Evolutionary conservation across 2,797 vertebrate genomes (phyloP).

Genomic region (Pseudochirops cupreus): DNA sequence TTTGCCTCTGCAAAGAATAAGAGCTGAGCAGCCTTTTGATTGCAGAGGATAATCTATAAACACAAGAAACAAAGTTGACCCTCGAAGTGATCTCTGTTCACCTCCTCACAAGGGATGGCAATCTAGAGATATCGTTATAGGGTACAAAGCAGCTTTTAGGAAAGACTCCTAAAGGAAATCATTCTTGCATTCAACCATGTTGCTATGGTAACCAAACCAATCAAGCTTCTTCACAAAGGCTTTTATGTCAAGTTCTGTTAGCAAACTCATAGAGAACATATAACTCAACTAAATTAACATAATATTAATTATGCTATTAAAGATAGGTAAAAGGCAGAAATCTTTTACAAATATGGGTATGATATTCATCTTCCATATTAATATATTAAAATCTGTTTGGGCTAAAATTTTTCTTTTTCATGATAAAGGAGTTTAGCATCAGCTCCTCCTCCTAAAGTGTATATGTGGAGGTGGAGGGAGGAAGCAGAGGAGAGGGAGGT

Average conservation of each 20-base stretch:
- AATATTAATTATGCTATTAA: slow-evolving; percentile 74
- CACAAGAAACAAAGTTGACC: slow-evolving; percentile 85
- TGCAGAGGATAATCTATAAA: slow-evolving; percentile 84
- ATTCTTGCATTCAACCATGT: slow-evolving; percentile 84
- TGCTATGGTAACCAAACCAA: slow-evolving; percentile 88
- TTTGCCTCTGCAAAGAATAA: slow-evolving; percentile 73
- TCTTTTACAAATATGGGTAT: slow-evolving; percentile 61
- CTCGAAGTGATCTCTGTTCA: slow-evolving; percentile 84
- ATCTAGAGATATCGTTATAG: slow-evolving; percentile 83
- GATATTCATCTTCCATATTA: slow-evolving; percentile 24
- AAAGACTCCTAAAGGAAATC: slow-evolving; percentile 87
- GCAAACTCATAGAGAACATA: slow-evolving; percentile 84
- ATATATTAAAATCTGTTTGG: slow-evolving; percentile 58
- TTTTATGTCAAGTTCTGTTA: slow-evolving; percentile 86
- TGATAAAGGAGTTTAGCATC: slow-evolving; percentile 40
- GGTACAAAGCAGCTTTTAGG: slow-evolving; percentile 86
- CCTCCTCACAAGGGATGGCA: slow-evolving; percentile 83
- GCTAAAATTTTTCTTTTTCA: slow-evolving; percentile 41
- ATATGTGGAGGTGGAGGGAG: neutral
- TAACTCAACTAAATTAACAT: slow-evolving; percentile 83
- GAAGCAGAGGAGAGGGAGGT: neutral
- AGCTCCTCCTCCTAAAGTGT: neutral
- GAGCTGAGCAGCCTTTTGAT: slow-evolving; percentile 79
- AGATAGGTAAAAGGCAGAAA: slow-evolving; percentile 68
- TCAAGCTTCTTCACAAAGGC: slow-evolving; percentile 84